Conservation (phyloP, 2,797 vertebrate genomes). For the Clarias laeviceps region DNA sequence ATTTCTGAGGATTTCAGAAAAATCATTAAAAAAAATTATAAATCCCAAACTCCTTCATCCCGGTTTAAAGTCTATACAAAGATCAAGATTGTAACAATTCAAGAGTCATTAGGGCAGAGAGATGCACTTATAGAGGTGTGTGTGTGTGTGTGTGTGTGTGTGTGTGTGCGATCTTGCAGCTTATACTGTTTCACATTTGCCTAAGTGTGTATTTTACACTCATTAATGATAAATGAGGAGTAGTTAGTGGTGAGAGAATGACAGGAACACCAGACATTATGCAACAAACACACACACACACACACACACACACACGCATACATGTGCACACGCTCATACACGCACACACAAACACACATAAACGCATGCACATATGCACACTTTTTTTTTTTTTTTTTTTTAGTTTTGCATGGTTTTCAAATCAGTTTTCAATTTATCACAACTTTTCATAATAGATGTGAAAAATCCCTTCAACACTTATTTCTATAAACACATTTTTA, state of each 20-base stretch:
- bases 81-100: background rate
- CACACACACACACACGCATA: background rate
- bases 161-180: background rate
- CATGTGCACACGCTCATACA: background rate
- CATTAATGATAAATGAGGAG: slow-evolving; percentile 44
- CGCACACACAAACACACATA: background rate
- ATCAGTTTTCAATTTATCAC: background rate
- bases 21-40: background rate
- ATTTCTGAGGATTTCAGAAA: background rate
- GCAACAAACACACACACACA: background rate
- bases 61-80: background rate
- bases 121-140: background rate
- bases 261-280: slow-evolving; percentile 9
- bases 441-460: background rate
- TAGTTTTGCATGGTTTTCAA: background rate
- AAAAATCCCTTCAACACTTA: background rate
- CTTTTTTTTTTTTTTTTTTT: too few species aligned
- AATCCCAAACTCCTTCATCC: background rate
- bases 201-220: slow-evolving; percentile 44
- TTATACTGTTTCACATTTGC: slow-evolving; percentile 38
- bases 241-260: slow-evolving; percentile 11
- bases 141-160: background rate
- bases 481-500: background rate
- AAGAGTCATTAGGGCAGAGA: background rate
- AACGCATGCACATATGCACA: background rate